phyloP scores from a whole-genome alignment of 2,888 invertebrate genomes.

The Ligdia adustata region DNA sequence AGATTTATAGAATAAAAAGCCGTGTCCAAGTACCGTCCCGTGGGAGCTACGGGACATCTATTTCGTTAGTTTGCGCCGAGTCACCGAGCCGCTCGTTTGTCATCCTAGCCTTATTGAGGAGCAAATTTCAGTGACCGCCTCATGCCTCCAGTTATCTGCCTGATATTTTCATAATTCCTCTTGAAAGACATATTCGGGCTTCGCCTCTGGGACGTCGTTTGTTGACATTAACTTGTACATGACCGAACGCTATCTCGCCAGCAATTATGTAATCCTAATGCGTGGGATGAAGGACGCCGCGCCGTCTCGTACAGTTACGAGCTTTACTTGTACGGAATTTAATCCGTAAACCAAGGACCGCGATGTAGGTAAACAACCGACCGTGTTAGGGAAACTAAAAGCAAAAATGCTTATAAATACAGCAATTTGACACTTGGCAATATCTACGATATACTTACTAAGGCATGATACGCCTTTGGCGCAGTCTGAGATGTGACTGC shows the following conservation, averaged over 20 bases:
- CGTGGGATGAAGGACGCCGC: constrained; percentile 15
- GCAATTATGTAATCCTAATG: constrained; percentile 25
- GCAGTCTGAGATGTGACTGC: no score
- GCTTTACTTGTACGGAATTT: constrained; percentile 13
- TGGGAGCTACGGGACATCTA: constrained; percentile 49
- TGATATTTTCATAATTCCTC: constrained; percentile 67
- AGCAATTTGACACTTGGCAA: no score
- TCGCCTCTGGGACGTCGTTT: constrained; percentile 34
- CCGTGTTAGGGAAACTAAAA: no score
- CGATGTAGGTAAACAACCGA: constrained; percentile 3
- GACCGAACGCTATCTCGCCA: constrained; percentile 26
- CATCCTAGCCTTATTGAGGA: constrained; percentile 65
- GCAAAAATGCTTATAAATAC: no score
- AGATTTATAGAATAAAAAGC: constrained; percentile 50
- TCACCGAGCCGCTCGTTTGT: constrained; percentile 67
- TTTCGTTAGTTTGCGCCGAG: constrained; percentile 62
- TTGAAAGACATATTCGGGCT: constrained; percentile 46
- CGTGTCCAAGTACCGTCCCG: constrained; percentile 43
- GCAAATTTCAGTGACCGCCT: constrained; percentile 62
- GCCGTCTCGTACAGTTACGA: constrained; percentile 5
- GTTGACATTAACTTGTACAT: constrained; percentile 35
- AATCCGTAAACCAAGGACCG: constrained; percentile 1
- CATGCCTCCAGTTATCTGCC: constrained; percentile 54
- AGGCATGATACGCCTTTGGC: no score
- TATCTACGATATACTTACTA: no score